phyloP scores from a whole-genome alignment of 1,140 invertebrate genomes.

The Scaptomyza graminum region DNA sequence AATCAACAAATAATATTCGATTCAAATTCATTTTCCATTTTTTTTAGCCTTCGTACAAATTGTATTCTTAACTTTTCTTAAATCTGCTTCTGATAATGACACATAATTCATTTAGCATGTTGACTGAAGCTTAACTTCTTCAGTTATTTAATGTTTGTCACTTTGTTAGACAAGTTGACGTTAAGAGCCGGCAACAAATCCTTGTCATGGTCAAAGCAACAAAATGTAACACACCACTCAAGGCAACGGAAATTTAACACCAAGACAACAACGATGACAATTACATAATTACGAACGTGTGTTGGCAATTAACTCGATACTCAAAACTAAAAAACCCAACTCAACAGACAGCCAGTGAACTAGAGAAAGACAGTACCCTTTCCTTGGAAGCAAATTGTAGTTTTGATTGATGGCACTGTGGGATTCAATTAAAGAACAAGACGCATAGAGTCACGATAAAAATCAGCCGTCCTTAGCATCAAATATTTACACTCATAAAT shows the following conservation, averaged over 20 bases:
- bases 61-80: not conserved
- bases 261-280: constrained; percentile 50
- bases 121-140: not conserved
- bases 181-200: constrained; percentile 8
- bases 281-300: constrained; percentile 75
- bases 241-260: constrained; percentile 41
- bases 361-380: no score
- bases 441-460: no score
- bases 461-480: constrained; percentile 49
- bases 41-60: not conserved
- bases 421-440: constrained; percentile 40
- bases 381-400: constrained; percentile 46
- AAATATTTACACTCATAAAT: constrained; percentile 77
- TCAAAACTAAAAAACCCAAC: constrained; percentile 14
- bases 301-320: constrained; percentile 69
- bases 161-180: constrained; percentile 9
- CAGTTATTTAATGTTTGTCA: constrained; percentile 12
- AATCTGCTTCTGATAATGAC: not conserved
- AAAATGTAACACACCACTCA: constrained; percentile 21
- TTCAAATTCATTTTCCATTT: no score
- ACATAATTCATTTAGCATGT: not conserved
- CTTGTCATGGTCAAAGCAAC: constrained; percentile 45
- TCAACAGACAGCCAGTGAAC: not conserved
- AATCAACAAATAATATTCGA: no score
- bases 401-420: constrained; percentile 69